Evolutionary conservation across 1,140 invertebrate genomes (phyloP), one percentile per base, ranked within the genome.

Genomic region (Drosophila rufa): DNA sequence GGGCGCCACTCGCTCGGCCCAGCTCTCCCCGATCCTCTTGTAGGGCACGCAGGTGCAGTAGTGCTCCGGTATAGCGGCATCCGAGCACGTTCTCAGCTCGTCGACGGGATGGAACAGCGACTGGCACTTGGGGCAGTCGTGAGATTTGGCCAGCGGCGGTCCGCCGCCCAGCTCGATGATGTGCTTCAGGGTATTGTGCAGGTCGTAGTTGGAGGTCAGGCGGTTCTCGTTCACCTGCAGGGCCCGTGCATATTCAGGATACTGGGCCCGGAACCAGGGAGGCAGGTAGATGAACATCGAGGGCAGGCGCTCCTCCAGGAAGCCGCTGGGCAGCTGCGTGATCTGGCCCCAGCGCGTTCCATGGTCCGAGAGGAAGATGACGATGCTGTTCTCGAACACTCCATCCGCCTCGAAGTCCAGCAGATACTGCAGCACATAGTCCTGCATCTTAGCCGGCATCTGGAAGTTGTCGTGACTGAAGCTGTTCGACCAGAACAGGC

Each of bases 361-460:
- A 92, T 99, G 98, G 93, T 99, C 98, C 75, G 97, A 98, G 75
- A 98, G 94, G 27, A 99, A 95, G 22, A 99, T 94, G 0, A 99
- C 87, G 76, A 96, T 93, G 0, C 95, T 95, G 53, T 95, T 94
- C 19, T 96, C 94, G 45, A 96, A 91, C 4, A 95, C 93, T 0
- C 95, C 94, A 4, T 93, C 93, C 0, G 93, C 78, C 30, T 95
- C 93, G 15, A 97, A 85, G 11, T 94, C 92, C 50, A 94, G 87
- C 14, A 97, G 92, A 79, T 95, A 95, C 2, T 92, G 71, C 12
- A 94, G 75, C 47, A 96, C 94, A 50, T 93, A 92, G 0, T 93
- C 71, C 68, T 97, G 96, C 92, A 96, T 95, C 17, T 94, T 93
- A 30, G 95, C 95, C 0, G 95, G 94, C 43, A 95, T 95, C 2